Base-by-base conservation (phyloP, 37 sponge, comb jelly and placozoan species). In the Cladorhizidae sp. region DNA sequence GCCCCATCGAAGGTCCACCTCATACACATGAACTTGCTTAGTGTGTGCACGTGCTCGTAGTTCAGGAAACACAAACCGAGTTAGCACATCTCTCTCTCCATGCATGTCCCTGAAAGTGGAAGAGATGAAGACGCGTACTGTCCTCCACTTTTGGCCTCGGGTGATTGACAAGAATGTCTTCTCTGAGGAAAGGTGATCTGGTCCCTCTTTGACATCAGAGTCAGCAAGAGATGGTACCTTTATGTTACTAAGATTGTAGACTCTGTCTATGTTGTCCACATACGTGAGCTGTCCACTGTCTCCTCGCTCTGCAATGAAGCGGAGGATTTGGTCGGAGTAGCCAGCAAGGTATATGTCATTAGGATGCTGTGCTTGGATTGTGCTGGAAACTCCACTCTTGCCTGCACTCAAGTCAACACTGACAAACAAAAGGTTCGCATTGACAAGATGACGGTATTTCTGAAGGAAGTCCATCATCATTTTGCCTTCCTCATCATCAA, bases 1-100 rank as follows among this genome's bases (percentile, higher is more conserved):
- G 39, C 99, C 99, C 99, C 99, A 99, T 1, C 99, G 85, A 35
- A 99, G 87, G 75, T 99, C 99, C 38, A 96, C 91, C 70, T 99
- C 99, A 70, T 92, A 94, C 36, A 99, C 42, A 31, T 85, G 90
- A 73, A 96, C 76, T 51, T 84, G 70, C 14, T 63, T 75, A 22
- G 73, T 31, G 50, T 84, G 86, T 29, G 91, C 93, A 26, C 94
- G 65, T 29, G 87, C 93, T 26, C 97, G 75, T 39, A 99, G 87
- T 70, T 96, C 95, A 33, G 99, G 98, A 73, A 94, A 99, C 41
- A 92, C 95, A 38, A 82, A 94, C 14, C 94, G 56, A 38, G 97
- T 99, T 32, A 99, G 85, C 37, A 96, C 77, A 70, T 96, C 97
- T 35, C 99, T 76, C 62, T 99, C 99, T 33, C 90, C 92, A 51